These are phyloP conservation scores for Falco novaeseelandiae DNA, from an alignment of 2,797 vertebrate genomes.

Conservation along the genomic window DNA sequence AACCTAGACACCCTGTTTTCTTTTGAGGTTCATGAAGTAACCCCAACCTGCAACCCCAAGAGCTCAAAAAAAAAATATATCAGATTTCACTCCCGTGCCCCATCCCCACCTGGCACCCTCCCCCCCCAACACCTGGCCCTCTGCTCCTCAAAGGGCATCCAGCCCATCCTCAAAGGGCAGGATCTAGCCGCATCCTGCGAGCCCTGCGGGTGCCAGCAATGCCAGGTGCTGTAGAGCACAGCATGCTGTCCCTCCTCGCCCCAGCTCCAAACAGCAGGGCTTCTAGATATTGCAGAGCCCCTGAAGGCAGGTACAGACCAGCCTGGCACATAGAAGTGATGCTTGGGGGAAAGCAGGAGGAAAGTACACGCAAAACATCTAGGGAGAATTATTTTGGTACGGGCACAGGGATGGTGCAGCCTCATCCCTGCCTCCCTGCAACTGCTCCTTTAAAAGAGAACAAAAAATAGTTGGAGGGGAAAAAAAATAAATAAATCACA, in stretches of 20 bases:
- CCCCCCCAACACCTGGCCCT: not conserved
- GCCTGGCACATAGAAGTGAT: rapidly evolving
- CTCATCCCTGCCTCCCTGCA: not conserved
- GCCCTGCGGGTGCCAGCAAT: not conserved
- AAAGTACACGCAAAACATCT: rapidly evolving
- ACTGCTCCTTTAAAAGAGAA: not conserved
- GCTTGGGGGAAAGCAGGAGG: not conserved
- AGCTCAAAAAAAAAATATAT: not conserved
- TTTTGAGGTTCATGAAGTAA: not conserved
- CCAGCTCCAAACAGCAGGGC: not conserved
- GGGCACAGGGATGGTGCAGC: not conserved
- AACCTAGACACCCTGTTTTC: not conserved
- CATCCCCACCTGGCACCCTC: too few species aligned
- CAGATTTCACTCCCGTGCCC: too few species aligned
- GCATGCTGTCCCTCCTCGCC: too few species aligned
- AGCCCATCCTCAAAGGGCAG: too few species aligned
- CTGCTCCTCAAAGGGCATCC: not conserved
- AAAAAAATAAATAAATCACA: rapidly evolving
- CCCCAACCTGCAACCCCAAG: not conserved
- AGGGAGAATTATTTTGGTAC: not conserved
- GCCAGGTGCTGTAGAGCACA: not conserved
- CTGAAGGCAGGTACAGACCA: not conserved
- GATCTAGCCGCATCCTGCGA: not conserved
- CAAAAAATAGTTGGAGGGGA: not conserved
- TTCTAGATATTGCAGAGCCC: not conserved